These are phyloP conservation scores for Cryptotis parvus DNA, from an alignment of 2,113 vertebrate genomes.

Conservation along the genomic window DNA sequence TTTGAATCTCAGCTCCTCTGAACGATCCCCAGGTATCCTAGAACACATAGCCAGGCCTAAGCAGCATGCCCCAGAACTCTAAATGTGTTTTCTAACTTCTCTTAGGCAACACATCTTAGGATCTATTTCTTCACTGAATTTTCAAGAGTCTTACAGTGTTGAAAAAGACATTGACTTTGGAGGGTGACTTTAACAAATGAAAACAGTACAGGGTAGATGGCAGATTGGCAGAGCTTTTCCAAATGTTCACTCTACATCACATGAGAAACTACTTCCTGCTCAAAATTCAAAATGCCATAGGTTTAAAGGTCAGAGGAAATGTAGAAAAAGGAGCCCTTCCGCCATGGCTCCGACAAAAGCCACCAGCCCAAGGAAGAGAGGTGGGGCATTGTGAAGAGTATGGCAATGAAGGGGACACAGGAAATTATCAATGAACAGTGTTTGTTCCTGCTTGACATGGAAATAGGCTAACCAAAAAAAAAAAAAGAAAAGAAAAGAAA, in stretches of 20 bases:
- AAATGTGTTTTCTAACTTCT: background rate
- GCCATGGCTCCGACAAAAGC: background rate
- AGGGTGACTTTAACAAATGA: background rate
- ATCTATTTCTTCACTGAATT: background rate
- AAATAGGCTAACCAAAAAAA: background rate
- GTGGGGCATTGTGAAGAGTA: background rate
- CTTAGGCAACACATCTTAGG: background rate
- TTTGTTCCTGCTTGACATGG: background rate
- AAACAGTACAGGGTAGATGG: background rate
- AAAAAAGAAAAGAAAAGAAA: no score
- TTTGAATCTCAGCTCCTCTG: background rate
- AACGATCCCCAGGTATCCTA: background rate
- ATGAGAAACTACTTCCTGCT: conserved; percentile 28
- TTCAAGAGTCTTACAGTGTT: background rate
- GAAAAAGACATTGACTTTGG: conserved; percentile 8
- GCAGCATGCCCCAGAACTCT: background rate
- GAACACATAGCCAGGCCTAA: background rate
- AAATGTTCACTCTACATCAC: background rate
- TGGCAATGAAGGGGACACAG: background rate
- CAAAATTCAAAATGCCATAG: conserved; percentile 1
- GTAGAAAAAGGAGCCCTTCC: background rate
- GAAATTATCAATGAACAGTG: background rate
- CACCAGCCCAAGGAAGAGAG: no score
- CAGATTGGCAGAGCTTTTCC: no score
- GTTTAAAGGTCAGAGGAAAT: background rate